phyloP scores from a whole-genome alignment of 1,140 invertebrate species.

The Lutraria rhynchaena region DNA sequence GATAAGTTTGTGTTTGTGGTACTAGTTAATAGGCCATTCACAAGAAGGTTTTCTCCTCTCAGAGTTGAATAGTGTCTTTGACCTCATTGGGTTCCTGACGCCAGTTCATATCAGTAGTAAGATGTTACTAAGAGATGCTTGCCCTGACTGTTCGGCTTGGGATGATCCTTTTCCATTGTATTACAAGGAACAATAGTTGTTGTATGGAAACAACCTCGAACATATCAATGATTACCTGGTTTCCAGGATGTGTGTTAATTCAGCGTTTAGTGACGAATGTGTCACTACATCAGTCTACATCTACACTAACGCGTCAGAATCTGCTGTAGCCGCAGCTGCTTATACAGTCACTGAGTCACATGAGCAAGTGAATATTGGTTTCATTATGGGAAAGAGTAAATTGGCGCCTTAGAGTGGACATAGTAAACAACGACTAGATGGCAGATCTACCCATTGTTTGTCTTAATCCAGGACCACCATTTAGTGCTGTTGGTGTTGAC shows the following conservation, averaged over 20 bases:
- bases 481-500: no score
- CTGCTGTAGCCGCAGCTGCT: slow-evolving; percentile 2
- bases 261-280: not conserved
- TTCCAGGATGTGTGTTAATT: not conserved
- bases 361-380: not conserved
- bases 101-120: slow-evolving; percentile 3
- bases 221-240: not conserved
- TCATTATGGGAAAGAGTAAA: slow-evolving; percentile 9
- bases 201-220: not conserved
- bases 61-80: slow-evolving; percentile 9
- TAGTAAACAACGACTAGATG: not conserved
- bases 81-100: slow-evolving; percentile 5
- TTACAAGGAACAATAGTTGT: not conserved
- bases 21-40: slow-evolving; percentile 4
- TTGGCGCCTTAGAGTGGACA: slow-evolving; percentile 11
- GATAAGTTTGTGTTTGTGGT: not conserved
- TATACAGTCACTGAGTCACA: not conserved
- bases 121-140: not conserved
- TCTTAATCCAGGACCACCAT: no score
- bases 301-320: slow-evolving; percentile 6
- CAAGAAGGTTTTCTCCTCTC: not conserved
- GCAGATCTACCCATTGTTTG: no score
- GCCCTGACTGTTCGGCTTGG: not conserved
- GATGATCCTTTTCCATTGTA: not conserved
- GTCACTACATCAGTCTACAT: not conserved